phyloP scores from a whole-genome alignment of 2,888 invertebrate species.

The Deroplatys truncata region DNA sequence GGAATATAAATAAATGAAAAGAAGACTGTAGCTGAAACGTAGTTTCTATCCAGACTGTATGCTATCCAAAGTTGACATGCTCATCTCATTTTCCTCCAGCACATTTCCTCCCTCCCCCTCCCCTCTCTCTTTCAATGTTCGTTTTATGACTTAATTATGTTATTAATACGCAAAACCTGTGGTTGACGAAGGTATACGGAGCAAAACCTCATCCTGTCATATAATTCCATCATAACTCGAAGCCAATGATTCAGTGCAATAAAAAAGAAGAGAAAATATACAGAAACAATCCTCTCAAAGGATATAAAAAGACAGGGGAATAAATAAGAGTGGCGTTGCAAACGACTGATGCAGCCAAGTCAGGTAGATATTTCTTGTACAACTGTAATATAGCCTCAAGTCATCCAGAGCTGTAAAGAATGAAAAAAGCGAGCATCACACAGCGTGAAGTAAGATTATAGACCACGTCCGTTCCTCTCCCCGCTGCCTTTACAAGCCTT shows the following conservation, averaged over 20 bases:
- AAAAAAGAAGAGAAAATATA: background rate
- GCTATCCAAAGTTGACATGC: background rate
- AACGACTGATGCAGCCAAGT: background rate
- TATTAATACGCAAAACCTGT: conserved; percentile 7
- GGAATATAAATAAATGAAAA: too few relatives aligned
- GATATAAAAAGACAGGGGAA: background rate
- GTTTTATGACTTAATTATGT: conserved; percentile 11
- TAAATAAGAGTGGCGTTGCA: background rate
- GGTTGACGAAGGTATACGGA: background rate
- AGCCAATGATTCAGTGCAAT: conserved; percentile 4
- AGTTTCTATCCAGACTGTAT: background rate
- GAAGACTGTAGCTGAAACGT: background rate
- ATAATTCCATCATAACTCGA: background rate
- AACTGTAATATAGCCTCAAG: background rate
- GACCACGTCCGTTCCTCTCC: too few relatives aligned
- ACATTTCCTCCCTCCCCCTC: background rate
- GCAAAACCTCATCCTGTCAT: background rate
- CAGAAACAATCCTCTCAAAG: background rate
- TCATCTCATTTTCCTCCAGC: background rate
- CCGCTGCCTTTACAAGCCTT: background rate
- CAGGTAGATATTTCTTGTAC: background rate
- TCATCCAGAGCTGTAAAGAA: background rate
- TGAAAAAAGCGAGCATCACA: background rate
- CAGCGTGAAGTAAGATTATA: background rate
- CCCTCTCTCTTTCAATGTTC: background rate